These are phyloP conservation scores for Colletes collaris DNA, from an alignment of 2,888 invertebrate genomes.

Conservation along the genomic window DNA sequence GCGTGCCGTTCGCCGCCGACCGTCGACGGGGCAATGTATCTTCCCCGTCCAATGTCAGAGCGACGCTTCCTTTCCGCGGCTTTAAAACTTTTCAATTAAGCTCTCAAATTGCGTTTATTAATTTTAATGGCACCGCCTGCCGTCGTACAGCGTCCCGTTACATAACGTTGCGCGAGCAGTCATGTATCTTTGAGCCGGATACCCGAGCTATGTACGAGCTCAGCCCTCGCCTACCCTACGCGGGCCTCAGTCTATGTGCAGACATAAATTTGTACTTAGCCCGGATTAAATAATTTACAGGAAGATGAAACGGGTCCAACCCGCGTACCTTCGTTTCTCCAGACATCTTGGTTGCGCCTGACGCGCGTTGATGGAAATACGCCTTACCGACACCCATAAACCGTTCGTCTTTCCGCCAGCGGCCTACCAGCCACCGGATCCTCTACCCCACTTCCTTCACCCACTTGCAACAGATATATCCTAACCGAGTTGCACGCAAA, in stretches of 20 bases:
- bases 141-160: constrained; percentile 13
- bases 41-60: background rate
- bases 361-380: constrained; percentile 70
- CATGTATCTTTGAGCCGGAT: constrained; percentile 53
- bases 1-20: background rate
- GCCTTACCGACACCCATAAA: constrained; percentile 55
- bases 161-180: constrained; percentile 38
- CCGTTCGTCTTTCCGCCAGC: constrained; percentile 58
- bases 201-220: constrained; percentile 45
- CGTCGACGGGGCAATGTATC: constrained; percentile 7
- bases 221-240: constrained; percentile 40
- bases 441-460: constrained; percentile 68
- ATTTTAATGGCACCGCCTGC: constrained; percentile 51
- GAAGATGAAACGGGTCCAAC: constrained; percentile 73
- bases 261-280: constrained; percentile 75
- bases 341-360: constrained; percentile 72
- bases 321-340: constrained; percentile 73
- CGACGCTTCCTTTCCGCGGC: constrained; percentile 13
- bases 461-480: constrained; percentile 26
- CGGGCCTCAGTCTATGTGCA: constrained; percentile 59
- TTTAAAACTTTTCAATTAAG: constrained; percentile 58
- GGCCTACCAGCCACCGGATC: constrained; percentile 49
- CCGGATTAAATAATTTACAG: constrained; percentile 74
- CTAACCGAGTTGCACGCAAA: constrained; percentile 24
- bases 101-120: constrained; percentile 61